A percentile compares a stretch with the other conserved stretches of the same genome.
Evolutionary conservation across 1,140 invertebrate genomes (phyloP).

Genomic region (Agrilus planipennis): DNA sequence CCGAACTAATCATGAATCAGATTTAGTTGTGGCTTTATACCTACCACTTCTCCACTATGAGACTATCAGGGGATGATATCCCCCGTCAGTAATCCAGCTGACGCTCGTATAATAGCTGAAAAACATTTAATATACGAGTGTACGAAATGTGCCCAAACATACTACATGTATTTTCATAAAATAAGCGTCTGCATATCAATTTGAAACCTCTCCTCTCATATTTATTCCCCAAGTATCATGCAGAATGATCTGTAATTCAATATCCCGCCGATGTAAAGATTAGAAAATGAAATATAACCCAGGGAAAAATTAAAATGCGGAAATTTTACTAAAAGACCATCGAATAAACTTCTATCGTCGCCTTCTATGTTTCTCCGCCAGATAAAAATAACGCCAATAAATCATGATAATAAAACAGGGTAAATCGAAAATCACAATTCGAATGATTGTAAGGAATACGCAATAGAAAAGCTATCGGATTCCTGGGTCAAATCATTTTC

Average conservation of each 20-base stretch:
- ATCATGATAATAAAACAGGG: no score
- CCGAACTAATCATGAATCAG: slow-evolving; percentile 4
- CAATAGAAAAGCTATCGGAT: no score
- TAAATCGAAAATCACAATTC: no score
- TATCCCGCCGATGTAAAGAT: slow-evolving; percentile 6
- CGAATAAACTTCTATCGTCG: no score
- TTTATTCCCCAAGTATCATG: slow-evolving; percentile 2
- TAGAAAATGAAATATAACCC: background rate
- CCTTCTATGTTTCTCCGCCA: no score
- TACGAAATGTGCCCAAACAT: slow-evolving; percentile 21
- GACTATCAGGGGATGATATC: background rate
- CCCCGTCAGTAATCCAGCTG: slow-evolving; percentile 15
- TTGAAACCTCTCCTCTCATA: no score
- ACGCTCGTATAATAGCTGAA: slow-evolving; percentile 22
- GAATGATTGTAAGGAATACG: no score
- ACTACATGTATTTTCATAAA: slow-evolving; percentile 26
- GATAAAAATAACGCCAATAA: no score
- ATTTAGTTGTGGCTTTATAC: slow-evolving; percentile 1
- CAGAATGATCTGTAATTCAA: slow-evolving; percentile 2
- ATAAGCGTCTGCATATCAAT: slow-evolving; percentile 23
- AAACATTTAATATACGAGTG: slow-evolving; percentile 21
- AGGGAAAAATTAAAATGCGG: no score
- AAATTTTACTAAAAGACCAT: no score
- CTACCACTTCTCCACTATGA: background rate
- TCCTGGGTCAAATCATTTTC: no score